Conservation (phyloP, 2,888 invertebrate species). For the Ceratothoa steindachneri region DNA sequence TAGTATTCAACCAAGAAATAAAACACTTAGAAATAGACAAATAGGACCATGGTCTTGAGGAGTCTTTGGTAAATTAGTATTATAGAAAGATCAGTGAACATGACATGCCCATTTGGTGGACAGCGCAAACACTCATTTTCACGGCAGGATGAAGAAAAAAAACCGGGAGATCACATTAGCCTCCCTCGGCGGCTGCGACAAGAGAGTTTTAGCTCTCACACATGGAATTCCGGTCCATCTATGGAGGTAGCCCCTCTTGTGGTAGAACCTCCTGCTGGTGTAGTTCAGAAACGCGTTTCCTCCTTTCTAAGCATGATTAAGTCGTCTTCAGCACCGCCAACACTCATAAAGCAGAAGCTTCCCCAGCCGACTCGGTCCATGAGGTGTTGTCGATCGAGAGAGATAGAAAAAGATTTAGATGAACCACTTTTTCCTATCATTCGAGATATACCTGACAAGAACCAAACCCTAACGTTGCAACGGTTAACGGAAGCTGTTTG, state of each 20-base stretch:
- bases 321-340: not conserved
- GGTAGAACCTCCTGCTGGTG: conserved; percentile 19
- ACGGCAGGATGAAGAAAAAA: not conserved
- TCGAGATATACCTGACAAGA: conserved; percentile 27
- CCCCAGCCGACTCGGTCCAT: conserved; percentile 6
- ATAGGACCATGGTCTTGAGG: too few relatives aligned
- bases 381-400: not conserved
- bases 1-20: too few relatives aligned
- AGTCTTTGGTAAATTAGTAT: too few relatives aligned
- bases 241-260: conserved; percentile 22
- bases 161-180: too few relatives aligned
- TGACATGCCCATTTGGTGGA: not conserved
- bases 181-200: not conserved
- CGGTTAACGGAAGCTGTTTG: conserved; percentile 44
- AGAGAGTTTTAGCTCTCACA: not conserved
- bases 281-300: conserved; percentile 37
- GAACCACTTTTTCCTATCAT: conserved; percentile 25
- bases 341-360: not conserved
- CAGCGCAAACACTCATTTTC: not conserved
- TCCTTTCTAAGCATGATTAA: conserved; percentile 36
- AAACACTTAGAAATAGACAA: too few relatives aligned
- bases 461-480: conserved; percentile 35
- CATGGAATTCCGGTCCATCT: conserved; percentile 36
- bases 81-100: too few relatives aligned
- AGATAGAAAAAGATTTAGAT: conserved; percentile 27